phyloP scores from a whole-genome alignment of 2,113 vertebrate species.

The Aramus guarauna region DNA sequence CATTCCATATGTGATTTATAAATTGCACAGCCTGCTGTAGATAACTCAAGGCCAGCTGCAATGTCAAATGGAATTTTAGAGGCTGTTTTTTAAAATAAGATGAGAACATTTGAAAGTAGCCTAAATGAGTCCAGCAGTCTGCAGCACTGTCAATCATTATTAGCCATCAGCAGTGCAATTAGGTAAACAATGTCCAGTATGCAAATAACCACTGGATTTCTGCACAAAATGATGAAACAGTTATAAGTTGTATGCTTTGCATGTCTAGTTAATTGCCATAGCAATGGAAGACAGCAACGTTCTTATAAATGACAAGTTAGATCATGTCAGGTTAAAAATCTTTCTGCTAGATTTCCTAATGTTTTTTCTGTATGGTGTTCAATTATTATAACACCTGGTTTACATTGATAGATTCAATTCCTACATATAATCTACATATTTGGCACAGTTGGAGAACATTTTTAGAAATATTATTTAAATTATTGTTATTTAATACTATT shows the following conservation, averaged over 20 bases:
- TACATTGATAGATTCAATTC: background rate
- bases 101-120: background rate
- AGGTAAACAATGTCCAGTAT: background rate
- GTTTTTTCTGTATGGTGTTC: background rate
- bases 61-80: background rate
- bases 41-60: slow-evolving; percentile 9
- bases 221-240: background rate
- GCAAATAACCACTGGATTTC: background rate
- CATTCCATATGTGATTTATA: slow-evolving; percentile 27
- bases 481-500: background rate
- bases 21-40: background rate
- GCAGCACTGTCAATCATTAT: background rate
- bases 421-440: background rate
- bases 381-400: background rate
- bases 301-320: background rate
- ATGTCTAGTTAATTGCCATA: background rate
- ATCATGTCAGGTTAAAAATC: background rate
- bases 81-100: background rate
- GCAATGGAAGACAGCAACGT: background rate
- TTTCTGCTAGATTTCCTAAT: background rate
- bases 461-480: background rate
- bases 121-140: background rate
- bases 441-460: background rate
- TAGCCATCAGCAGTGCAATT: background rate
- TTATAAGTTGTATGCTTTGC: background rate